Evolutionary conservation across 2,113 vertebrate species (phyloP), one percentile per base, ranked within the genome.

Genomic region (Forbesichthys agassizii): DNA sequence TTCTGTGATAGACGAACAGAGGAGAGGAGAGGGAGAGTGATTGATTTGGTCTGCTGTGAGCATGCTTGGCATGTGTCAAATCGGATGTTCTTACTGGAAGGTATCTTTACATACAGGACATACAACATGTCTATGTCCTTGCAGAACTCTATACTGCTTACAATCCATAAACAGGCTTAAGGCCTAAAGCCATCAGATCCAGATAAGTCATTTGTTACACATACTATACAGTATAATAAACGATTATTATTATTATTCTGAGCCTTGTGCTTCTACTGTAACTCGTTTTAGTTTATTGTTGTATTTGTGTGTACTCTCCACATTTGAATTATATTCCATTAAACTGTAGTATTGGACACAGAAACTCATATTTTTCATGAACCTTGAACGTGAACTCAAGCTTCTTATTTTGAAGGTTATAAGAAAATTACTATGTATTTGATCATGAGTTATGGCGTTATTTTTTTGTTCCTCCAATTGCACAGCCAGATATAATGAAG

Each of bases 161-260:
- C 36, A 18, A 14, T 16, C 14, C 1, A 36, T 48, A 6, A 42
- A 62, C 33, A 73, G 60, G 42, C 68, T 62, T 16, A n/a, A 46
- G 48, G 57, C 33, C 53, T 7, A 61, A 66, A 61, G 52, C 59
- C 54, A 73, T 48, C 69, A 69, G 64, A 60, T 68, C 63, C 36
- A 42, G 7, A 54, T 57, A 79, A 48, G 33, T 69, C 20, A 83
- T 76, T 76, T 76, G 55, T 27, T 27, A 27, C 27, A 27, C 70
- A 33, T 57, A 48, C 54, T 55, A 47, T 69, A 62, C 75, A 42
- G 64, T 66, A 49, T 42, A 27, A 67, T 60, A 51, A 61, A 64
- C 64, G 49, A 48, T 52, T 57, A 61, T 71, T 49, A 78, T 16
- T 16, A 16, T 65, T 42, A 55, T 72, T 62, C 42, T 78, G 66